These are phyloP conservation scores for Catagonus wagneri DNA, from an alignment of 2,113 vertebrate genomes.

Conservation along the genomic window DNA sequence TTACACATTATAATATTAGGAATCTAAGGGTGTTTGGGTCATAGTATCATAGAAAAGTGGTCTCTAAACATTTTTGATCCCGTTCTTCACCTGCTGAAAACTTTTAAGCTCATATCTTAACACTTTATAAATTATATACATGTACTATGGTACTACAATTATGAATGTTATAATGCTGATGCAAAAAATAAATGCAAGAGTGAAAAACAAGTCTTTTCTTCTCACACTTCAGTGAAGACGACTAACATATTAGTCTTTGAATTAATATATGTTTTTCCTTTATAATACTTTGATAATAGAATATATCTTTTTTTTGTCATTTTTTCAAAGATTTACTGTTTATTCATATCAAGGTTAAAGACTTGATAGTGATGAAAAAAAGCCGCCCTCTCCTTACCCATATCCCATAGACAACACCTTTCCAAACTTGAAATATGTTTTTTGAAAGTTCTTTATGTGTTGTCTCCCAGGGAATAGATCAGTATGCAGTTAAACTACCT, in stretches of 20 bases:
- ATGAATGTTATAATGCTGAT: neutral
- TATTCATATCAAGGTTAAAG: neutral
- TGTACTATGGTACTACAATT: neutral
- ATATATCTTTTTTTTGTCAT: neutral
- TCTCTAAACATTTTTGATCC: neutral
- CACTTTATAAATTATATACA: neutral
- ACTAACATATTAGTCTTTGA: neutral
- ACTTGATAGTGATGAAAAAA: constrained; percentile 2
- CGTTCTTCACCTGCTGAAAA: neutral
- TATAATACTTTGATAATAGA: neutral
- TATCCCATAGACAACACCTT: neutral
- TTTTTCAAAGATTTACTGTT: constrained; percentile 9
- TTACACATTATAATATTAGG: neutral
- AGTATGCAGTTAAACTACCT: neutral
- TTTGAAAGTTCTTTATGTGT: neutral
- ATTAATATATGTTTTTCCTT: neutral
- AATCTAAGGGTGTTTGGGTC: neutral
- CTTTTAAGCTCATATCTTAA: neutral
- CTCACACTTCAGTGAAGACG: neutral
- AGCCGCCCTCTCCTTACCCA: neutral
- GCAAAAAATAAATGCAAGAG: neutral
- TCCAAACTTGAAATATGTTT: neutral
- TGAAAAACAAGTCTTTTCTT: neutral
- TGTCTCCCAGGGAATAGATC: neutral
- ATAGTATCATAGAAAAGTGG: neutral